A percentile compares a stretch with the other conserved stretches of the same genome.
These are phyloP conservation scores for Prosopocoilus inquinatus DNA, from an alignment of 2,888 invertebrate species.

Conservation along the genomic window DNA sequence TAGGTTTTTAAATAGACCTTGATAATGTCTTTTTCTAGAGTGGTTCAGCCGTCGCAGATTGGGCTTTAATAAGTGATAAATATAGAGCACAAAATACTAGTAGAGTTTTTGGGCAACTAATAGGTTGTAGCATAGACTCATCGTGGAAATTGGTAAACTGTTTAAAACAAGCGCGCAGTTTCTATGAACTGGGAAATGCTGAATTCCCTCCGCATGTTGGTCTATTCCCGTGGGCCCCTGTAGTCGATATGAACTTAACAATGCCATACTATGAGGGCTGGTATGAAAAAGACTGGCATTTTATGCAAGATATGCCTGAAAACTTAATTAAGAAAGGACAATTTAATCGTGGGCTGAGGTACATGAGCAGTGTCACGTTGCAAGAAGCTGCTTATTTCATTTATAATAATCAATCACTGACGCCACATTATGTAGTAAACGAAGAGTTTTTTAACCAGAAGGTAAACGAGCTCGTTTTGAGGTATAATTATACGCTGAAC, in stretches of 20 bases:
- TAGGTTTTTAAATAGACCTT: neutral
- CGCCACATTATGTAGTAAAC: slow-evolving; percentile 70
- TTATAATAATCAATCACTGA: slow-evolving; percentile 72
- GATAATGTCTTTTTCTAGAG: slow-evolving; percentile 55
- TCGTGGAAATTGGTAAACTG: slow-evolving; percentile 88
- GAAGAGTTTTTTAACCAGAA: slow-evolving; percentile 80
- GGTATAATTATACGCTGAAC: slow-evolving; percentile 93
- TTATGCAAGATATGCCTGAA: slow-evolving; percentile 74
- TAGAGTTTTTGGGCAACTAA: slow-evolving; percentile 73
- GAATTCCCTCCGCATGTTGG: slow-evolving; percentile 78
- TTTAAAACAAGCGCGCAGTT: slow-evolving; percentile 73
- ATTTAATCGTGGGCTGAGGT: slow-evolving; percentile 71
- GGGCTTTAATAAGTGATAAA: slow-evolving; percentile 85
- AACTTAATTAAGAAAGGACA: slow-evolving; percentile 64
- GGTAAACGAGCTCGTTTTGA: slow-evolving; percentile 76
- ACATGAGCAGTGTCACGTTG: slow-evolving; percentile 87
- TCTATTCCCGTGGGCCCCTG: slow-evolving; percentile 89
- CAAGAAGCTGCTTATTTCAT: slow-evolving; percentile 86
- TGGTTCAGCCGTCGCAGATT: slow-evolving; percentile 87
- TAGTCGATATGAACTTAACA: slow-evolving; percentile 79
- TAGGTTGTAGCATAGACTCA: slow-evolving; percentile 85
- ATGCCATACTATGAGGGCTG: slow-evolving; percentile 87
- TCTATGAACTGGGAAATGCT: slow-evolving; percentile 76
- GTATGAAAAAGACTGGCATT: slow-evolving; percentile 81
- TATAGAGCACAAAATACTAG: slow-evolving; percentile 89